Percentiles rank a stretch among this genome's conserved stretches.
Conservation (phyloP, 1,140 invertebrate genomes). For the Venturia canescens region DNA sequence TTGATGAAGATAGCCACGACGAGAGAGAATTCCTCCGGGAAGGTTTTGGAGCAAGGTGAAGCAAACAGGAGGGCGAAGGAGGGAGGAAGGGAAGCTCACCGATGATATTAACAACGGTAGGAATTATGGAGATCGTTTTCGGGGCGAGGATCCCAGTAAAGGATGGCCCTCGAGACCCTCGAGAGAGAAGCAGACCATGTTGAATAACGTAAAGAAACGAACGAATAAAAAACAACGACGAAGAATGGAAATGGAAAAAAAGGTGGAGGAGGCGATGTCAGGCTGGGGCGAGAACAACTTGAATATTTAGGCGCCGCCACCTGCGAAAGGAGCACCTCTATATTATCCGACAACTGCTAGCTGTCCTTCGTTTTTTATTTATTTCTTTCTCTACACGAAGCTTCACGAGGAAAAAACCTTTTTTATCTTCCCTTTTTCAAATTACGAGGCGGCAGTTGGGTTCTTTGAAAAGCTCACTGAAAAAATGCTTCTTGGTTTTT, state of each 20-base stretch:
- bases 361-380: constrained; percentile 12
- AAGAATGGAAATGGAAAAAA: not conserved
- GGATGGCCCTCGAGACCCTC: not conserved
- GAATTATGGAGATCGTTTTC: constrained; percentile 43
- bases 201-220: not conserved
- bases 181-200: not conserved
- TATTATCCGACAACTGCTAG: constrained; percentile 31
- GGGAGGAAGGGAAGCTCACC: not conserved
- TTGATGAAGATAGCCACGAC: constrained; percentile 31
- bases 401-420: not conserved
- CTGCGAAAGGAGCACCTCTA: constrained; percentile 37
- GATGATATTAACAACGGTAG: constrained; percentile 45
- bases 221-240: not conserved
- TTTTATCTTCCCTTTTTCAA: too few relatives aligned
- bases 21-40: constrained; percentile 23
- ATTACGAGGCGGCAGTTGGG: too few relatives aligned
- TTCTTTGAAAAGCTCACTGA: too few relatives aligned
- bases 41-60: constrained; percentile 7
- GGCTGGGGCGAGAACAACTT: constrained; percentile 32
- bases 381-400: not conserved
- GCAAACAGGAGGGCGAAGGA: not conserved
- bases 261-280: constrained; percentile 13
- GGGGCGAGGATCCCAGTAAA: constrained; percentile 27
- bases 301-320: constrained; percentile 42
- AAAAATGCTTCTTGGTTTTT: too few relatives aligned